Evolutionary conservation across 2,888 invertebrate species (phyloP).

Genomic region (Eupithecia subfuscata): DNA sequence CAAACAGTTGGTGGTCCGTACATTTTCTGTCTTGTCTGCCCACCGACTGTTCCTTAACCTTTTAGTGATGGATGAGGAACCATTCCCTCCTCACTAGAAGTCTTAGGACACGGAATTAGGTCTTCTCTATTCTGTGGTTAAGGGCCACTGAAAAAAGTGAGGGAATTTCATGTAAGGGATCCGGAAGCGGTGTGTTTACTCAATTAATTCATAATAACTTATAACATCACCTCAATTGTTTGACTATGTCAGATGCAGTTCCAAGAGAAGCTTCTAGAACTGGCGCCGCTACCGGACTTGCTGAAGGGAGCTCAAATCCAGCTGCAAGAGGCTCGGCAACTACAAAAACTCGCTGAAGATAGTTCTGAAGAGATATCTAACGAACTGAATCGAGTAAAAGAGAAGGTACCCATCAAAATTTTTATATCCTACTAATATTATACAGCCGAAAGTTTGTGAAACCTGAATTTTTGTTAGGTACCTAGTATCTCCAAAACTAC

Average conservation of each 20-base stretch:
- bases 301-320: slow-evolving; percentile 75
- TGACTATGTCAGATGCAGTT: slow-evolving; percentile 66
- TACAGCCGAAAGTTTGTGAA: too few species aligned
- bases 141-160: neutral
- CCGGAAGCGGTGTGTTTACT: neutral
- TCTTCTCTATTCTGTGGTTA: too few species aligned
- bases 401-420: slow-evolving; percentile 54
- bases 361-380: slow-evolving; percentile 64
- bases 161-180: neutral
- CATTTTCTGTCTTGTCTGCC: too few species aligned
- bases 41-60: too few species aligned
- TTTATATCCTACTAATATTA: too few species aligned
- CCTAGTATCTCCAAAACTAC: too few species aligned
- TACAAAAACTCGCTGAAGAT: slow-evolving; percentile 73
- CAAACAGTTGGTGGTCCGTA: neutral
- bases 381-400: slow-evolving; percentile 70
- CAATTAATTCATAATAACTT: too few species aligned
- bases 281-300: slow-evolving; percentile 73
- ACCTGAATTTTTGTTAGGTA: too few species aligned
- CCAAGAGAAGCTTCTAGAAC: slow-evolving; percentile 74
- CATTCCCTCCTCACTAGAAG: neutral
- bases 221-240: neutral
- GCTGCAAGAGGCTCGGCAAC: slow-evolving; percentile 71
- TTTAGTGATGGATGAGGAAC: too few species aligned
- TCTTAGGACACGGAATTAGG: too few species aligned